phyloP scores from a whole-genome alignment of 2,113 vertebrate species.

The Tychaedon coryphoeus region DNA sequence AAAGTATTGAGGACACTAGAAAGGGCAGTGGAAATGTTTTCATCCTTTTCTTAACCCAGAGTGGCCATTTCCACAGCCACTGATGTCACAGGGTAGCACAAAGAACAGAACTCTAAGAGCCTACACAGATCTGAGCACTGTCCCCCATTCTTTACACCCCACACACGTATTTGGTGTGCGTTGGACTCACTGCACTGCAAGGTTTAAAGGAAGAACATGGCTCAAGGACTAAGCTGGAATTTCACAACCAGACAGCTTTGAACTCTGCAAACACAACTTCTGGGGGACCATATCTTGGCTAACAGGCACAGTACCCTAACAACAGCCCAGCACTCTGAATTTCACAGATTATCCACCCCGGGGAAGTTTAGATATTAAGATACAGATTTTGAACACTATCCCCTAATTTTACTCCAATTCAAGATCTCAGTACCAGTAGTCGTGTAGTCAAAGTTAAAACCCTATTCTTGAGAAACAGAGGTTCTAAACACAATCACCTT shows the following conservation, averaged over 20 bases:
- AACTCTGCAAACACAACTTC: not conserved
- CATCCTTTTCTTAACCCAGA: not conserved
- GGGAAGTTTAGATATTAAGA: not conserved
- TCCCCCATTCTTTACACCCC: not conserved
- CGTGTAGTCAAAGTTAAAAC: not conserved
- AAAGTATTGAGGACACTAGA: not conserved
- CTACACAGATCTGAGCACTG: not conserved
- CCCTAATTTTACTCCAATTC: not conserved
- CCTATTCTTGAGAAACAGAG: not conserved
- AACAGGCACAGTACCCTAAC: not conserved
- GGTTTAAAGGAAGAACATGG: not conserved
- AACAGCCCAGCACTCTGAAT: not conserved
- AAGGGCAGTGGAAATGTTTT: not conserved
- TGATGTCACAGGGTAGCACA: not conserved
- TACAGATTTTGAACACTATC: not conserved
- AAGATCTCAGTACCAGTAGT: not conserved
- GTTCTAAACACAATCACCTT: not conserved
- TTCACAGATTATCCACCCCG: not conserved
- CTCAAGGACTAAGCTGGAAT: not conserved
- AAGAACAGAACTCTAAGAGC: not conserved
- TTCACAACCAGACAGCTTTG: not conserved
- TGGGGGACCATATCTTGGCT: not conserved
- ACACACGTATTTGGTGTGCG: not conserved
- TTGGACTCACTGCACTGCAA: not conserved
- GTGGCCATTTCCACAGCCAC: not conserved